Percentiles rank a stretch among this genome's conserved stretches.
Conservation (phyloP, 2,797 vertebrate genomes). For the Ptychobarbus kaznakovi region DNA sequence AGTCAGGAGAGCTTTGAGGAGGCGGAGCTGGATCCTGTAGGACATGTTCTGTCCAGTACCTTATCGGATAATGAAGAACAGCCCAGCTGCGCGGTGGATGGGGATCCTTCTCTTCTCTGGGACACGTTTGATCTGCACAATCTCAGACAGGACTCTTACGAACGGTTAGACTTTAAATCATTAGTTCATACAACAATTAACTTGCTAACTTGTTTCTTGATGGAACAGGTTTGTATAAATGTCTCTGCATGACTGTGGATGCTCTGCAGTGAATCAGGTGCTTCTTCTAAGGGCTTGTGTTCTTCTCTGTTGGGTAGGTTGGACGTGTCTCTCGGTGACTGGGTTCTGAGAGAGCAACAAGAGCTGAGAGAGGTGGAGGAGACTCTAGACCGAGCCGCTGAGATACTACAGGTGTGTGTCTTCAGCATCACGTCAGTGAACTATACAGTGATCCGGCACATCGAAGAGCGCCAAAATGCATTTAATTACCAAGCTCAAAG, state of each 20-base stretch:
- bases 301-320: background rate
- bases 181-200: background rate
- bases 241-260: background rate
- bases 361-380: conserved; percentile 72
- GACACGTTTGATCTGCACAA: conserved; percentile 79
- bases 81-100: conserved; percentile 60
- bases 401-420: conserved; percentile 69
- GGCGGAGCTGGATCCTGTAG: conserved; percentile 62
- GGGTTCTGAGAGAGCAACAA: conserved; percentile 75
- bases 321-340: conserved; percentile 66
- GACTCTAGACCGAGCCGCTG: conserved; percentile 69
- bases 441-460: too few species aligned
- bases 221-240: background rate
- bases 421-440: background rate
- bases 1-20: conserved; percentile 60
- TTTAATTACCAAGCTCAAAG: too few species aligned
- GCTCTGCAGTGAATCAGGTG: background rate
- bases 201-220: background rate
- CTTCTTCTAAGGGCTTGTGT: background rate
- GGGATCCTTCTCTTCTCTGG: conserved; percentile 67
- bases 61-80: conserved; percentile 64
- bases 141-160: conserved; percentile 60
- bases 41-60: conserved; percentile 76
- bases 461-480: too few species aligned
- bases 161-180: conserved; percentile 61